phyloP scores from a whole-genome alignment of 2,888 invertebrate species.

The Spisula subtruncata region DNA sequence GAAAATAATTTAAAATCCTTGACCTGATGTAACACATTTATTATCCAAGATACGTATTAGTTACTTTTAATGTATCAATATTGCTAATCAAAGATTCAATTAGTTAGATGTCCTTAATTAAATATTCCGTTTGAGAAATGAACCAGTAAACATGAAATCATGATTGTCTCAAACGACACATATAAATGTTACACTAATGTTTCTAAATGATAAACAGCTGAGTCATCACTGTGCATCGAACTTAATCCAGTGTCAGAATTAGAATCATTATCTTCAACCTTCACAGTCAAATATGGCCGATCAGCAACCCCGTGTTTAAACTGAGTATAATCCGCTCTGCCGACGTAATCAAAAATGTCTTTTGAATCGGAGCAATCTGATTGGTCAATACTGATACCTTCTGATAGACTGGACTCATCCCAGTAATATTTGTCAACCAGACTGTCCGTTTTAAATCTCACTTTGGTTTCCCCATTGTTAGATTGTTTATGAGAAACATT shows the following conservation, averaged over 20 bases:
- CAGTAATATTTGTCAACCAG: conserved; percentile 70
- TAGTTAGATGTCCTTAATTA: neutral
- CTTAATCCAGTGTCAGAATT: conserved; percentile 89
- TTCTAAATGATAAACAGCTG: conserved; percentile 78
- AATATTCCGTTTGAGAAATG: neutral
- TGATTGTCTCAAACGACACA: neutral
- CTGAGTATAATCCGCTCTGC: conserved; percentile 48
- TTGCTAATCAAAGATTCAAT: no score
- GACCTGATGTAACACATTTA: neutral
- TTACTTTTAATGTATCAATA: no score
- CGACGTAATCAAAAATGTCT: conserved; percentile 63
- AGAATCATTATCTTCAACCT: conserved; percentile 87
- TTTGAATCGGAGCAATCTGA: conserved; percentile 72
- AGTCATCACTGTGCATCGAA: conserved; percentile 88
- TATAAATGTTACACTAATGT: conserved; percentile 76
- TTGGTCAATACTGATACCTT: conserved; percentile 72
- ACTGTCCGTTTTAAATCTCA: conserved; percentile 69
- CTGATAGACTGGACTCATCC: conserved; percentile 71
- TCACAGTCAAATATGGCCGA: conserved; percentile 69
- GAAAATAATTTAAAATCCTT: neutral
- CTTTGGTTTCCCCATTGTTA: conserved; percentile 65
- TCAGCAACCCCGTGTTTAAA: conserved; percentile 60
- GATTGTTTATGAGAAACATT: conserved; percentile 42
- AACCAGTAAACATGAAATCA: neutral
- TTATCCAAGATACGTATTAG: neutral